A percentile compares a stretch with the other conserved stretches of the same genome.
phyloP scores from a whole-genome alignment of 2,888 invertebrate genomes.

The Oscheius sp. region DNA sequence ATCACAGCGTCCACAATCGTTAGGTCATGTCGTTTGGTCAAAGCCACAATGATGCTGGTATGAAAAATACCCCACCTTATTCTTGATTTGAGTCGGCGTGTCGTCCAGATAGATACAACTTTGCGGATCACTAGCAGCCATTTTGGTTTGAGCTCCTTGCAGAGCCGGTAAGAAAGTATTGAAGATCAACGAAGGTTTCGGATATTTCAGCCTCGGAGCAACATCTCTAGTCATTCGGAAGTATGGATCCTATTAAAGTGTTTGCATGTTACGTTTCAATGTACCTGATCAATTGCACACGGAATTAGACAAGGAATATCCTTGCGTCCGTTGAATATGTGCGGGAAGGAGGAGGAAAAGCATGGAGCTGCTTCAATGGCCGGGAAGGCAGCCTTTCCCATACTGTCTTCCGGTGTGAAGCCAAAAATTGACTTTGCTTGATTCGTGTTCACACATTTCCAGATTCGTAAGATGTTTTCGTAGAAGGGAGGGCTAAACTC shows the following conservation, averaged over 20 bases:
- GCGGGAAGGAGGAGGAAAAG: slow-evolving; percentile 75
- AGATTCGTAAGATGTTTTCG: slow-evolving; percentile 89
- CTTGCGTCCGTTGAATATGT: slow-evolving; percentile 78
- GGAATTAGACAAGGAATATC: slow-evolving; percentile 89
- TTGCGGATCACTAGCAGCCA: slow-evolving; percentile 94
- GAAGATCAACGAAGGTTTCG: slow-evolving; percentile 90
- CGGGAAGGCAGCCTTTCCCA: slow-evolving; percentile 95
- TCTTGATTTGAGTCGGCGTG: slow-evolving; percentile 92
- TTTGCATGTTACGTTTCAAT: neutral
- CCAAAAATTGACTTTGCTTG: slow-evolving; percentile 98
- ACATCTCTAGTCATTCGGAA: slow-evolving; percentile 98
- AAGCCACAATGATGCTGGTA: neutral
- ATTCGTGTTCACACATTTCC: slow-evolving; percentile 94
- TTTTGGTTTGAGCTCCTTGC: slow-evolving; percentile 96
- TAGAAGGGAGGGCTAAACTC: slow-evolving; percentile 89
- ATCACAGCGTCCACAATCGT: too few relatives aligned
- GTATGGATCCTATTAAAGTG: slow-evolving; percentile 85
- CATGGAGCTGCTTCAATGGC: slow-evolving; percentile 93
- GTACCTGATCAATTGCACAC: slow-evolving; percentile 94
- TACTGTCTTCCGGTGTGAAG: slow-evolving; percentile 92
- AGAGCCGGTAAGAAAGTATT: slow-evolving; percentile 88
- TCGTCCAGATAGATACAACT: slow-evolving; percentile 95
- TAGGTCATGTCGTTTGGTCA: too few relatives aligned
- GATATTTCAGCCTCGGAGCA: slow-evolving; percentile 88
- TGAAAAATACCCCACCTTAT: slow-evolving; percentile 80